Evolutionary conservation across 2,797 vertebrate genomes (phyloP), one percentile per base, ranked within the genome.

Genomic region (Gymnodraco acuticeps): DNA sequence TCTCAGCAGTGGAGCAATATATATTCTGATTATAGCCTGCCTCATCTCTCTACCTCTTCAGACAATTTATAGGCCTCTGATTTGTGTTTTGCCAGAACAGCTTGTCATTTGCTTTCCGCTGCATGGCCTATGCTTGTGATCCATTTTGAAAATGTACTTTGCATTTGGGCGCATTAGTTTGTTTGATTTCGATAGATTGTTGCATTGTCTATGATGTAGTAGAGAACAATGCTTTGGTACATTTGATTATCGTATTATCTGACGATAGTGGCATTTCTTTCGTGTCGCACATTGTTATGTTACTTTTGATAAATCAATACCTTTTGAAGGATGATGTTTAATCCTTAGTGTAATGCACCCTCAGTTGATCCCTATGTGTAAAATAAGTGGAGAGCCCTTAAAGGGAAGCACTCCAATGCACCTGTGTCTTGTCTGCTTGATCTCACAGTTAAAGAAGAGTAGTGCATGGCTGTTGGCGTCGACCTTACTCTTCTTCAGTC

Each of bases 51-150:
- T 48, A 20, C 41, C n/a, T 41, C 23, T 27, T 51, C 3, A 17
- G 1, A 27, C n/a, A 15, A 27, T 27, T 5, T 27, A 27, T 5
- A 5, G 3, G 13, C 27, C 45, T 51, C 23, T 27, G 17, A n/a
- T 48, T 46, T 55, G 19, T 15, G 0, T 56, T 70, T 67, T 27
- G 27, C 27, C 27, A 27, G 70, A 61, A 8, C 73, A 48, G 76
- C 38, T 10, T 27, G 16, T 56, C 8, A 10, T 48, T 33, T 43
- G 48, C 55, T 60, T 38, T 23, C 23, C 48, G 5, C 53, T 64
- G 76, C 72, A 73, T 73, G 75, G 58, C 38, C 41, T 16, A 0
- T 47, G 10, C 5, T 12, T 19, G 9, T 58, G 23, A 20, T 52
- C 45, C 27, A 10, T 10, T 27, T 6, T 50, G 23, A 45, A 27